Evolutionary conservation across 2,888 invertebrate genomes (phyloP), one percentile per base, ranked within the genome.

Genomic region (Marasmarcha lunaedactyla): DNA sequence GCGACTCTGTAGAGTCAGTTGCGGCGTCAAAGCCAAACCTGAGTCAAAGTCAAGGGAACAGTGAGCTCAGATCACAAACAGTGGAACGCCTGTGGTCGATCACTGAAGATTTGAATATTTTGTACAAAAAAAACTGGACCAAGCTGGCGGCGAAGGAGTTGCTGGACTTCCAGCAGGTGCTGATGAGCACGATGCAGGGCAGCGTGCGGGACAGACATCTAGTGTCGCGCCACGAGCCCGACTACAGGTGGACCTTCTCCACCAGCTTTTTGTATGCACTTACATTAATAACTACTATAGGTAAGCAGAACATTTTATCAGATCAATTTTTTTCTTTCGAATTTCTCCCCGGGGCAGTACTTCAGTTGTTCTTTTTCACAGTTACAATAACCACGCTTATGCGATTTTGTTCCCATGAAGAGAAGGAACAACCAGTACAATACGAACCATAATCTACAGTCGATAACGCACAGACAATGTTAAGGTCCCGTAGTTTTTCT

Each of bases 261-360:
- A 93, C 94, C 49, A 94, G 95, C 52, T 93, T 97, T 64, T 86
- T 97, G 37, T 97, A 97, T 69, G 95, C 95, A 15, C 85, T 97
- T 52, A 96, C 97, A 12, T 89, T 97, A 49, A 96, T 97, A 62
- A 96, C 96, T 6, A 97, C 96, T 30, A 96, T 96, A 55, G 96
- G 96, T 96, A 72, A 89, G 90, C 78, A n/a, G n/a, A n/a, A n/a
- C n/a, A n/a, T 25, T 14, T 12, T 36, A 15, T 34, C 9, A 7
- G n/a, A n/a, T n/a, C n/a, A 10, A 6, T 11, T 10, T 12, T 10
- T 25, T 25, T 14, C 7, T 12, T 12, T 9, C 12, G 11, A 36
- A 33, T n/a, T n/a, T 15, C 27, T 37, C n/a, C 11, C 15, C n/a
- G 15, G 14, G 11, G 12, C 4, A 20, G 9, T 15, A 36, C 14